Base-by-base conservation (phyloP, 2,113 vertebrate species). In the Amblyopsis rosae region DNA sequence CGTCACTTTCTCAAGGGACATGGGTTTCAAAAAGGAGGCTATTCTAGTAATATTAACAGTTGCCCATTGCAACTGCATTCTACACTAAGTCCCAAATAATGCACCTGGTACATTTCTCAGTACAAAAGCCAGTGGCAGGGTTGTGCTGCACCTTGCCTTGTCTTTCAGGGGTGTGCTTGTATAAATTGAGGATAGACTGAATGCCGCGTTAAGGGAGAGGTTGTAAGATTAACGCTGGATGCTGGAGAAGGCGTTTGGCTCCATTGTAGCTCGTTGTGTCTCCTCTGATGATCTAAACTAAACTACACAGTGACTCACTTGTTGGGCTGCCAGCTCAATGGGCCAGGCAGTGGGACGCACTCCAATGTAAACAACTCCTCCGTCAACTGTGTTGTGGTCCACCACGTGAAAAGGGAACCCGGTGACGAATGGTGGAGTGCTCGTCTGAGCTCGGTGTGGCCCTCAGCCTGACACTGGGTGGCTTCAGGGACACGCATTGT, bases 401-500 rank as follows among this genome's bases (percentile, higher is more conserved):
- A 79, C 62, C 81, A 82, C 62, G 73, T 86, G 72, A 81, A 84
- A 26, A 89, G 85, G 73, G 81, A 86, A 71, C 1, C 82, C 82
- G 79, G 85, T 87, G 86, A 89, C 88, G 89, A 91, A 93, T 90
- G 85, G 26, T 26, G 75, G 71, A 73, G 68, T 70, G 84, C 89
- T 93, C 89, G 87, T 92, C 76, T 82, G 84, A 80, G 17, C 63
- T 60, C 74, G 77, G 82, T 81, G 88, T 82, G 82, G 86, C 72
- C 83, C 83, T 70, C 67, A 41, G 73, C 86, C 88, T 91, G 83
- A 87, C 90, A 84, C 76, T 66, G 45, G 47, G 76, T 85, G 88
- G 89, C 92, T 87, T 90, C 83, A 87, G 65, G 76, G 75, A 86
- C 74, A 85, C 82, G 89, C 84, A 82, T 86, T 54, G 76, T 88